phyloP scores from a whole-genome alignment of 92 coral and sea anemone species.

The Siderastrea siderea region DNA sequence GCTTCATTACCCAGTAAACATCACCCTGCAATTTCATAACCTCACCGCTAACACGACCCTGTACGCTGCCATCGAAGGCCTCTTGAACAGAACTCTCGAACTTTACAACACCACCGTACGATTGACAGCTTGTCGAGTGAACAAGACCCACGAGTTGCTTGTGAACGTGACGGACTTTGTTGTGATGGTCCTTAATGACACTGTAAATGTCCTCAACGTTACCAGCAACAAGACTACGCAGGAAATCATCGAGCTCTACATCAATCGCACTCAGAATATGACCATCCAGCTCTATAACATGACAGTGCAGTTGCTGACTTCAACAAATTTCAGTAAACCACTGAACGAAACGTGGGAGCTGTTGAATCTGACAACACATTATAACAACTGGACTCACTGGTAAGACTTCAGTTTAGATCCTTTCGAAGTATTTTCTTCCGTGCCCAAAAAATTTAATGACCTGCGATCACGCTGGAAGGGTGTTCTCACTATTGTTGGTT shows the following conservation, averaged over 20 bases:
- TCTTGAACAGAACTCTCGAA: slow-evolving; percentile 65
- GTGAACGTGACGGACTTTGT: slow-evolving; percentile 58
- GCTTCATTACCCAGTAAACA: slow-evolving; percentile 55
- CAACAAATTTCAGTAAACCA: slow-evolving; percentile 58
- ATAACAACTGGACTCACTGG: slow-evolving; percentile 74
- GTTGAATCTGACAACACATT: slow-evolving; percentile 50
- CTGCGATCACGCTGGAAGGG: no score
- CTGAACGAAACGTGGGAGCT: slow-evolving; percentile 59
- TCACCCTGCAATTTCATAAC: slow-evolving; percentile 52
- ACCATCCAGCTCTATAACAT: slow-evolving; percentile 52
- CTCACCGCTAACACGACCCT: slow-evolving; percentile 47
- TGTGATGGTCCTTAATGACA: slow-evolving; percentile 65
- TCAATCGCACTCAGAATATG: slow-evolving; percentile 45
- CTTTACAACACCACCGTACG: slow-evolving; percentile 64
- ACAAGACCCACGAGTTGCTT: slow-evolving; percentile 62
- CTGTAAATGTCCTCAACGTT: slow-evolving; percentile 61
- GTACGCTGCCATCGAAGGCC: slow-evolving; percentile 57
- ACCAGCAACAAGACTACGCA: slow-evolving; percentile 58
- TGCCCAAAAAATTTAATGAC: neutral
- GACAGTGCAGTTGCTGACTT: slow-evolving; percentile 60
- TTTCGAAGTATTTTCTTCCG: neutral
- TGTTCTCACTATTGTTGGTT: neutral
- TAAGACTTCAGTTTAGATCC: neutral
- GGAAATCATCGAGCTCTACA: slow-evolving; percentile 59
- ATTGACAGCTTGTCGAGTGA: slow-evolving; percentile 61